Conservation (phyloP, 2,797 vertebrate species). For the Phaenicophaeus curvirostris region DNA sequence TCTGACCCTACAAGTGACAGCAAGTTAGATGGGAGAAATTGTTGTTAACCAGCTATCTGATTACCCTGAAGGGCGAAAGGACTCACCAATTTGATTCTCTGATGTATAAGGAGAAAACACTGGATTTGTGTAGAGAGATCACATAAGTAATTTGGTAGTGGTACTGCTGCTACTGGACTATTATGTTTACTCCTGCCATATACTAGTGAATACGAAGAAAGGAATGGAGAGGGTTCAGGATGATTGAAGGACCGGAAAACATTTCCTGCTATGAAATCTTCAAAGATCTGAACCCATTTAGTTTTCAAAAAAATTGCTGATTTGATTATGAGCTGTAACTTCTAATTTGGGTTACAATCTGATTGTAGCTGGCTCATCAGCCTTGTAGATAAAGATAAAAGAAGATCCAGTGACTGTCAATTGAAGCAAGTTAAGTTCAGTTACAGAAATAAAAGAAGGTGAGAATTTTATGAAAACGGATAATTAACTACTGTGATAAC, state of each 20-base stretch:
- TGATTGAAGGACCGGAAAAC: background rate
- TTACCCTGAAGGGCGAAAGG: background rate
- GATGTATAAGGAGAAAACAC: background rate
- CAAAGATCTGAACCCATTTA: background rate
- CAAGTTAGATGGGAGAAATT: background rate
- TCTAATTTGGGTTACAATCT: constrained; percentile 35
- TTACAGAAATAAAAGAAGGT: background rate
- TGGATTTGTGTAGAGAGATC: background rate
- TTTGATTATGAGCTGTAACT: constrained; percentile 16
- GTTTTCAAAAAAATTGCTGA: background rate
- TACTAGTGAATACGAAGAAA: background rate
- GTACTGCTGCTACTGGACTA: background rate
- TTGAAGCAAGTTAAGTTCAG: background rate
- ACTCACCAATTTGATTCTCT: background rate
- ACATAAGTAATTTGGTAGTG: background rate
- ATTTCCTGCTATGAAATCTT: background rate
- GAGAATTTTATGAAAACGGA: background rate
- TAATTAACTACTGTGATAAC: background rate
- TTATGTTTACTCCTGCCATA: background rate
- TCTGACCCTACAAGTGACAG: background rate
- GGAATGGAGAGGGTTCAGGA: background rate
- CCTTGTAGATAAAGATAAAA: constrained; percentile 42
- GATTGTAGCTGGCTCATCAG: constrained; percentile 20
- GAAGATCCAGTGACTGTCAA: background rate
- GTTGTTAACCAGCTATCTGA: background rate